These are phyloP conservation scores for Monochamus alternatus DNA, from an alignment of 2,888 invertebrate species.

Conservation along the genomic window DNA sequence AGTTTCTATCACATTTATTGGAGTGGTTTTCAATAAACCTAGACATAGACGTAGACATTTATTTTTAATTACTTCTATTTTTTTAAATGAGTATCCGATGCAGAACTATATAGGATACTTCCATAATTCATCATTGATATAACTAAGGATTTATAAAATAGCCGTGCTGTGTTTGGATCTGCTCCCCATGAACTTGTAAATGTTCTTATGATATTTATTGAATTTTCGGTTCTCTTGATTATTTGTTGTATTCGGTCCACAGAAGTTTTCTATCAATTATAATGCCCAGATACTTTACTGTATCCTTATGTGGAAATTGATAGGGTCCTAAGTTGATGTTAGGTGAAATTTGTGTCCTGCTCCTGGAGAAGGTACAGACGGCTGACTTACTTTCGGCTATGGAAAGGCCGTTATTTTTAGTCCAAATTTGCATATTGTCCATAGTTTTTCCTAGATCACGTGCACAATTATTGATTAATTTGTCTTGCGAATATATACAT, in stretches of 20 bases:
- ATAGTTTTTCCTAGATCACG: not conserved
- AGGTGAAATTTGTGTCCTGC: not conserved
- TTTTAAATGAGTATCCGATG: not conserved
- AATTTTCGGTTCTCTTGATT: conserved; percentile 4
- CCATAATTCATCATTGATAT: conserved; percentile 26
- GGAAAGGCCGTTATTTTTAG: not conserved
- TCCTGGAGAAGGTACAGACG: not conserved
- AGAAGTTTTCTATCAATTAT: conserved; percentile 18
- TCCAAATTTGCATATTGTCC: not conserved
- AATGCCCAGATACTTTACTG: conserved; percentile 3
- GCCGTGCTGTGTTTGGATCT: conserved; percentile 16
- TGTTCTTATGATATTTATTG: not conserved
- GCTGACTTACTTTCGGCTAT: not conserved
- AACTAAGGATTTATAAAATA: conserved; percentile 24
- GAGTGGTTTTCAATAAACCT: not conserved
- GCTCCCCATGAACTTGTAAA: conserved; percentile 26
- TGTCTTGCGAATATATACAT: no score
- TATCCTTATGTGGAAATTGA: not conserved
- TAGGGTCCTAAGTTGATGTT: not conserved
- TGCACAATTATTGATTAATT: not conserved
- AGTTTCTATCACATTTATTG: not conserved
- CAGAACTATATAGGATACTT: conserved; percentile 22
- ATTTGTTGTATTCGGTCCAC: conserved; percentile 18
- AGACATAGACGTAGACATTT: conserved; percentile 11
- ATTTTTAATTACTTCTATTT: conserved; percentile 6